Evolutionary conservation across 2,888 invertebrate genomes (phyloP), one percentile per base, ranked within the genome.

Genomic region (Ypsolopha scabrella): DNA sequence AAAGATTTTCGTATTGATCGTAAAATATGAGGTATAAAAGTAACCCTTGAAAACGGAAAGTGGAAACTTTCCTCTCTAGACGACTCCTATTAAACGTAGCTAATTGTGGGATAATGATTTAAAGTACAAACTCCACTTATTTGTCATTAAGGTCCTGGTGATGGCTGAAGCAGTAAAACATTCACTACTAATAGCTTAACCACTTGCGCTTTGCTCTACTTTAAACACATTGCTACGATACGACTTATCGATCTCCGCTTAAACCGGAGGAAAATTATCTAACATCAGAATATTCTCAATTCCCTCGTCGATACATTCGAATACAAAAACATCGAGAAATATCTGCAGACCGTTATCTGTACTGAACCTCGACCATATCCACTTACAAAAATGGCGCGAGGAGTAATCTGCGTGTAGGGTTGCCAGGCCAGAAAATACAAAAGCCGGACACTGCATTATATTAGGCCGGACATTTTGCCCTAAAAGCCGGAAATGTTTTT

Each of bases 331-430:
- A 11, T 3, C 47, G 37, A 10, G 39, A 49, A 49, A 39, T 41
- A 41, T 41, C 24, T 11, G 11, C 1, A 11, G 48, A 37, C 39
- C 7, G 37, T 36, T 37, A 37, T 47, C 49, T 49, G 10, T 35
- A n/a, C 33, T 41, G 10, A 24, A 24, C 41, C 37, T 7, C 13
- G 8, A 8, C 43, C 41, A 9, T 72, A 75, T 77, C 75, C 80
- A 79, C 80, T 80, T 80, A 78, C 77, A 80, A 77, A 79, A 50
- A 50, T 50, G 38, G 46, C 45, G 46, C 72, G 72, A 69, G 68
- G 74, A 74, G 75, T 78, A 79, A 79, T 76, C 73, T 73, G 65
- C 55, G 59, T n/a, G n/a, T n/a, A n/a, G n/a, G n/a, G n/a, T n/a
- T n/a, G n/a, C n/a, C n/a, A n/a, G n/a, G n/a, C n/a, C n/a, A n/a